Base-by-base conservation (phyloP, 92 coral and sea anemone species). In the Bergia sp. region DNA sequence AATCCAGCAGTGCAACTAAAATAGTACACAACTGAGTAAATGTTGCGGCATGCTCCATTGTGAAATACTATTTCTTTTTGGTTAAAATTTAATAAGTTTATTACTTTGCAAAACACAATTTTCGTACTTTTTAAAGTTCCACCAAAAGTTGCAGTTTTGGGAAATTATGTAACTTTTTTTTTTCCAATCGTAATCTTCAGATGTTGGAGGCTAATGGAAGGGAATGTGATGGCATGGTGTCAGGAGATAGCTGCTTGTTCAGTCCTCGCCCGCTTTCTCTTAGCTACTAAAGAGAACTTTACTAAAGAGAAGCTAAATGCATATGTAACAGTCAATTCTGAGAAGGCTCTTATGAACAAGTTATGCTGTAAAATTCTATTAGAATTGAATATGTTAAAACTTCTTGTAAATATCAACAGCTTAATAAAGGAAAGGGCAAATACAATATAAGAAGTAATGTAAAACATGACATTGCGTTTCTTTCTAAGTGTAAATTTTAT, bases 211-310 rank as follows among this genome's bases (percentile, higher is more conserved):
- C 55, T 84, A 69, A 71, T 69, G 77, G 87, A 50, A 84, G 58
- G 80, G 87, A 84, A 45, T 69, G 87, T 71, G 79, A 71, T 71
- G 87, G 87, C 87, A 84, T 84, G 87, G 87, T 84, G 87, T 84
- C 87, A 84, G 87, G 87, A 84, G 87, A 39, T 67, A 84, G 61
- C 78, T 84, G 87, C 15, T 67, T 69, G 8, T 84, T 45, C 69
- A 61, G 69, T 61, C 42, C 75, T 45, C 37, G 79, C 29, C 72
- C 79, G 75, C 66, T 84, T 37, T 72, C 55, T 29, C 11, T 20
- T 67, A 82, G 86, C 87, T 84, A 74, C 64, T 64, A 20, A 58
- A 42, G 53, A 40, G 77, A 66, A 37, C 86, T 36, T 50, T 65
- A 82, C 29, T 29, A 29, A 29, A 53, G 29, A 18, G 18, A 61